Conservation (phyloP, 2,888 invertebrate genomes). For the Catotricha subobsoleta region DNA sequence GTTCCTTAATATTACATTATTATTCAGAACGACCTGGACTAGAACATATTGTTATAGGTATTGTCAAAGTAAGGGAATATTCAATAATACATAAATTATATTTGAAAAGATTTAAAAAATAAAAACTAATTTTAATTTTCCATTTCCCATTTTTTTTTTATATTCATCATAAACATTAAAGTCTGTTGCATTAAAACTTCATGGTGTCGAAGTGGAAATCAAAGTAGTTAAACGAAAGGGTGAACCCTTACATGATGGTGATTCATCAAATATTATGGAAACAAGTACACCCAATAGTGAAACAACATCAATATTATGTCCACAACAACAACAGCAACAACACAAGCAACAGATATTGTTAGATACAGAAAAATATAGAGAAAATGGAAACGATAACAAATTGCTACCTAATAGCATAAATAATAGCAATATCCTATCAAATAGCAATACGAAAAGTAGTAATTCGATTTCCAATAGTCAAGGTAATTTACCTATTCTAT, state of each 20-base stretch:
- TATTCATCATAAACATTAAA: conserved; percentile 14
- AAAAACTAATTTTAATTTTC: too few species aligned
- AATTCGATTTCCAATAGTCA: too few species aligned
- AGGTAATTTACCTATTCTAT: too few species aligned
- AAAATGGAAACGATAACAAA: not conserved
- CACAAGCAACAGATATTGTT: not conserved
- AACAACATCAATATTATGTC: conserved; percentile 1
- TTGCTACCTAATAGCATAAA: too few species aligned
- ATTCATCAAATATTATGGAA: not conserved
- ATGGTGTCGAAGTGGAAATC: conserved; percentile 82
- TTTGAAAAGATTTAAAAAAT: not conserved
- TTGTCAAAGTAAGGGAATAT: conserved; percentile 61
- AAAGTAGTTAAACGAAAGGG: conserved; percentile 74
- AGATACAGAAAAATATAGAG: not conserved
- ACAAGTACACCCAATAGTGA: not conserved
- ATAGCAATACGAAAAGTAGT: too few species aligned
- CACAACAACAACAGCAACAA: conserved; percentile 1
- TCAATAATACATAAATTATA: not conserved
- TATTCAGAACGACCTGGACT: conserved; percentile 88
- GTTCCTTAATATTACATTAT: conserved; percentile 80
- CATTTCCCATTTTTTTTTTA: not conserved
- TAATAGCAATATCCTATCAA: too few species aligned
- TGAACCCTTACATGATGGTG: conserved; percentile 30
- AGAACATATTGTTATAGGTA: conserved; percentile 92
- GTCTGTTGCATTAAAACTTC: conserved; percentile 87